phyloP scores from a whole-genome alignment of 2,888 invertebrate species.

The Adelphocoris suturalis region DNA sequence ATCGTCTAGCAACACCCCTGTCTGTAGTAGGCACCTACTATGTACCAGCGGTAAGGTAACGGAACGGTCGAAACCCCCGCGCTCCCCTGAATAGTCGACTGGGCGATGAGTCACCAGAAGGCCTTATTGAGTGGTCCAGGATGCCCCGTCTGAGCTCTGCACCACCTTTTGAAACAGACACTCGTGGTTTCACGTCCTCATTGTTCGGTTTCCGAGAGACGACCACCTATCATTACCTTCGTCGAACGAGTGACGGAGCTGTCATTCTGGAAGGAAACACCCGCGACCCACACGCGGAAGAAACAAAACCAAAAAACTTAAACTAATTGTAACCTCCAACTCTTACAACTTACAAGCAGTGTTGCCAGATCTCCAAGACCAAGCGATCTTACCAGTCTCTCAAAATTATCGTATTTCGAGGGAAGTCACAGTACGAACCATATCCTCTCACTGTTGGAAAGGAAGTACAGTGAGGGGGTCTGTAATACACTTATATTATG shows the following conservation, averaged over 20 bases:
- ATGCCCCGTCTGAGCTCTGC: background rate
- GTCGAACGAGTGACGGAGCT: background rate
- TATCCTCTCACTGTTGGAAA: too few relatives aligned
- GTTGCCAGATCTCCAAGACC: too few relatives aligned
- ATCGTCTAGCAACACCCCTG: too few relatives aligned
- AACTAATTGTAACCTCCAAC: too few relatives aligned
- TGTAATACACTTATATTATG: too few relatives aligned
- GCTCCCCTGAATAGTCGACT: background rate
- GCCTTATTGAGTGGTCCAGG: slow-evolving; percentile 33
- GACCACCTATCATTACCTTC: slow-evolving; percentile 3
- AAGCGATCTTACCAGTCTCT: too few relatives aligned
- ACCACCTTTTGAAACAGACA: slow-evolving; percentile 28
- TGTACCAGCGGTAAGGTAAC: background rate
- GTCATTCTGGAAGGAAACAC: background rate
- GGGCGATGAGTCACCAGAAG: slow-evolving; percentile 22
- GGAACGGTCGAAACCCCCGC: background rate
- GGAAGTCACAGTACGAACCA: too few relatives aligned
- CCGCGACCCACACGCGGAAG: background rate
- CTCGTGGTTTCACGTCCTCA: slow-evolving; percentile 19
- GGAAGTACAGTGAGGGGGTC: too few relatives aligned
- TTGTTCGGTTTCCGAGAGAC: slow-evolving; percentile 30
- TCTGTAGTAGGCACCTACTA: too few relatives aligned
- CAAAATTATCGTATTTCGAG: too few relatives aligned
- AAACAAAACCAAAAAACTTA: background rate
- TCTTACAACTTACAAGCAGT: too few relatives aligned